A percentile compares a stretch with the other conserved stretches of the same genome.
These are phyloP conservation scores for Hippocampus comes DNA, from an alignment of 2,113 vertebrate genomes.

Conservation along the genomic window DNA sequence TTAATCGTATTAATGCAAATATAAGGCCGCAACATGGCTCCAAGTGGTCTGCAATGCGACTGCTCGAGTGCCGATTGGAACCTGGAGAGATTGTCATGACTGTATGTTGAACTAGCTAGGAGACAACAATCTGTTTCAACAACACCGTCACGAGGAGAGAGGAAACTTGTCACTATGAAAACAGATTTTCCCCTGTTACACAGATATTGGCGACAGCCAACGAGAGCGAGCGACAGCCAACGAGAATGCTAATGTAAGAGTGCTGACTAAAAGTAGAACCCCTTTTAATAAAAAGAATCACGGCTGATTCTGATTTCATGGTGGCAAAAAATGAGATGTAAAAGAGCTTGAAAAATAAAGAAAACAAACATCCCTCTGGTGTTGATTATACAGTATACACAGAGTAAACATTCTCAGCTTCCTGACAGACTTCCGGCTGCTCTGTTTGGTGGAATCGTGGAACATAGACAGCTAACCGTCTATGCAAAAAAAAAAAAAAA, in stretches of 20 bases:
- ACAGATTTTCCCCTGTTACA: too few relatives aligned
- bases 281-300: not conserved
- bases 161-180: not conserved
- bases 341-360: not conserved
- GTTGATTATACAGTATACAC: slow-evolving; percentile 19
- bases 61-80: not conserved
- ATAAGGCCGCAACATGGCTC: not conserved
- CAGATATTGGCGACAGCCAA: too few relatives aligned
- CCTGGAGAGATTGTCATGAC: not conserved
- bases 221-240: too few relatives aligned
- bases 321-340: not conserved
- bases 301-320: too few relatives aligned
- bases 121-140: not conserved
- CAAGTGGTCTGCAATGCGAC: not conserved
- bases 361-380: slow-evolving; percentile 32
- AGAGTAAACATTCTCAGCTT: slow-evolving; percentile 19
- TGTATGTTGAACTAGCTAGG: not conserved
- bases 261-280: not conserved
- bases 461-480: slow-evolving; percentile 1
- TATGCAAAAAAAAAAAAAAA: too few relatives aligned
- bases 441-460: slow-evolving; percentile 12
- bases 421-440: not conserved
- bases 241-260: not conserved
- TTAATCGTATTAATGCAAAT: not conserved
- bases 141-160: too few relatives aligned